These are phyloP conservation scores for Pongo pygmaeus DNA, from an alignment of 2,113 vertebrate genomes.

Conservation along the genomic window DNA sequence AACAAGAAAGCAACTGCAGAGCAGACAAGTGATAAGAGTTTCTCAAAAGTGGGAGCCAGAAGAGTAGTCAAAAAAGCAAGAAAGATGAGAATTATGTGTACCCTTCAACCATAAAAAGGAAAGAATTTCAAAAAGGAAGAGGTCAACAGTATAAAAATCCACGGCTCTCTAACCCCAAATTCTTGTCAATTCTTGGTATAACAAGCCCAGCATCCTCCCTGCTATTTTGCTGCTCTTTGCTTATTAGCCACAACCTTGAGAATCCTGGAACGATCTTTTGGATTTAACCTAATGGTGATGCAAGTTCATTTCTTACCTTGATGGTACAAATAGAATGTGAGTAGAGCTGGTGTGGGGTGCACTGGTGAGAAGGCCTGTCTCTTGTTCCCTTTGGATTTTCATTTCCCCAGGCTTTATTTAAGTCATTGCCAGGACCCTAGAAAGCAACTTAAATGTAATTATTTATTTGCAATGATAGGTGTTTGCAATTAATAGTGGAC, in stretches of 20 bases:
- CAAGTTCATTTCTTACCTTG: neutral
- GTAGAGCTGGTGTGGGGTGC: no score
- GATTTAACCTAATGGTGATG: neutral
- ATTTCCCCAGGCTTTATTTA: neutral
- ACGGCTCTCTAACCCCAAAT: neutral
- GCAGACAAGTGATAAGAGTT: neutral
- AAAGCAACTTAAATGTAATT: neutral
- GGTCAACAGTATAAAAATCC: neutral
- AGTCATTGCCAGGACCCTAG: neutral
- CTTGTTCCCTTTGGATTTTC: neutral
- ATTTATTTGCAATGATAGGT: neutral
- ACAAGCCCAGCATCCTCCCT: neutral
- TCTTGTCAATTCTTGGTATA: neutral
- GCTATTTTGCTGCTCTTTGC: neutral
- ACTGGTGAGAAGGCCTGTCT: neutral
- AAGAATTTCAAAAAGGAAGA: neutral
- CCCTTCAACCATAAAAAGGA: neutral
- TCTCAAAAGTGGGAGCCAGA: neutral
- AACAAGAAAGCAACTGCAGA: neutral
- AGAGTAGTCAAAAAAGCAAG: neutral
- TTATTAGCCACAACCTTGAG: neutral
- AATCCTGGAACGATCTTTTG: neutral
- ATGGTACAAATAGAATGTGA: neutral
- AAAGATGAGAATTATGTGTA: neutral
- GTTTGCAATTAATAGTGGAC: neutral